Conservation (phyloP, 1,140 invertebrate genomes). For the Heliconius hermathena region DNA sequence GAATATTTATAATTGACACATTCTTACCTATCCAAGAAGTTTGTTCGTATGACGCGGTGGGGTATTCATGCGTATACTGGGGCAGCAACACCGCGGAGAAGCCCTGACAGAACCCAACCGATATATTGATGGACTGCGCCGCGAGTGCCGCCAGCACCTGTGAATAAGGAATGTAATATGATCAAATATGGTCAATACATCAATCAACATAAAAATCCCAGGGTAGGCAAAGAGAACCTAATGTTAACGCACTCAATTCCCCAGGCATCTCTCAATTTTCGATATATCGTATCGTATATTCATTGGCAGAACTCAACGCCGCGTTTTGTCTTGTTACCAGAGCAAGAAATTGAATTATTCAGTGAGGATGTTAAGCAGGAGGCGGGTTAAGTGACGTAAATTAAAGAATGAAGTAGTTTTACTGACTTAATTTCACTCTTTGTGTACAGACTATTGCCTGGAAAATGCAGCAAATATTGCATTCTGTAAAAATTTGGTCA, state of each 20-base stretch:
- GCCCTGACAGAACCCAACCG: constrained; percentile 88
- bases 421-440: no score
- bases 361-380: no score
- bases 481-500: not conserved
- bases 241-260: no score
- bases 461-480: not conserved
- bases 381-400: no score
- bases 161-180: not conserved
- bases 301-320: no score
- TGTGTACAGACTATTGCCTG: not conserved
- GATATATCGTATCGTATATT: no score
- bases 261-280: no score
- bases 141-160: constrained; percentile 86
- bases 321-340: no score
- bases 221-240: no score
- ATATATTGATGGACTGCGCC: constrained; percentile 88
- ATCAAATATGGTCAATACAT: not conserved
- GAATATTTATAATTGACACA: not conserved
- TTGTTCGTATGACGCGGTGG: constrained; percentile 83
- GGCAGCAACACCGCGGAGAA: constrained; percentile 88
- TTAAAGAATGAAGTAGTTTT: no score
- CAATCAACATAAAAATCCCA: not conserved
- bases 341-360: no score
- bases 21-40: constrained; percentile 87
- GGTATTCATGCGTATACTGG: constrained; percentile 82